Evolutionary conservation across 2,888 invertebrate genomes (phyloP).

Genomic region (Caenorhabditis uteleia): DNA sequence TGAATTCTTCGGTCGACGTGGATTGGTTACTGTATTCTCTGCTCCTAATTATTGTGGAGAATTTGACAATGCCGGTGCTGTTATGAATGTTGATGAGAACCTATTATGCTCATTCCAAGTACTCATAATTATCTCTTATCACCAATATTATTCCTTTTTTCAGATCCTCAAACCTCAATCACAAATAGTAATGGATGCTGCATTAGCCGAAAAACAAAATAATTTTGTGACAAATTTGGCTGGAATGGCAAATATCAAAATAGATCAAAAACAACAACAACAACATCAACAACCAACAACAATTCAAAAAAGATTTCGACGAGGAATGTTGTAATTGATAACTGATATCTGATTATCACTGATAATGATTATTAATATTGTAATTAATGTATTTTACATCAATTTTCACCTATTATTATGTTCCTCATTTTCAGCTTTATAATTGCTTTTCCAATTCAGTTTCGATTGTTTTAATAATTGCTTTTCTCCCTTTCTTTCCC

Average conservation of each 20-base stretch:
- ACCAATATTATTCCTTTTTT: slow-evolving; percentile 4
- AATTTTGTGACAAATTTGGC: slow-evolving; percentile 42
- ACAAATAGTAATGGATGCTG: slow-evolving; percentile 46
- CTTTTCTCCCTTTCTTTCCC: too few species aligned
- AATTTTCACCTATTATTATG: too few species aligned
- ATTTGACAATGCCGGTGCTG: slow-evolving; percentile 75
- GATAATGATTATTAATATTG: too few species aligned
- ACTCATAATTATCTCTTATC: neutral
- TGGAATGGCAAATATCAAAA: slow-evolving; percentile 51
- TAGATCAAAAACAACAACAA: slow-evolving; percentile 39
- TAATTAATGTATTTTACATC: too few species aligned
- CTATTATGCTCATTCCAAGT: slow-evolving; percentile 64
- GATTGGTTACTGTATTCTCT: slow-evolving; percentile 74
- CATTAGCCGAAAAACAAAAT: slow-evolving; percentile 45
- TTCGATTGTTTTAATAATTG: too few species aligned
- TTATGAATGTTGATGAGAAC: slow-evolving; percentile 72
- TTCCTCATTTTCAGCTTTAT: too few species aligned
- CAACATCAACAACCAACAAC: too few species aligned
- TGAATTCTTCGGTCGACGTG: slow-evolving; percentile 64
- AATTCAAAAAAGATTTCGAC: slow-evolving; percentile 57
- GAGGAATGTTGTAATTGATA: slow-evolving; percentile 55
- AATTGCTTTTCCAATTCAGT: too few species aligned
- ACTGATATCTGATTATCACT: too few species aligned
- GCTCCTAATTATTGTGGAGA: slow-evolving; percentile 75
- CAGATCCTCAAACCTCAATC: slow-evolving; percentile 60